Evolutionary conservation across 1,140 invertebrate species (phyloP), one percentile per base, ranked within the genome.

Genomic region (Euwallacea fornicatus): DNA sequence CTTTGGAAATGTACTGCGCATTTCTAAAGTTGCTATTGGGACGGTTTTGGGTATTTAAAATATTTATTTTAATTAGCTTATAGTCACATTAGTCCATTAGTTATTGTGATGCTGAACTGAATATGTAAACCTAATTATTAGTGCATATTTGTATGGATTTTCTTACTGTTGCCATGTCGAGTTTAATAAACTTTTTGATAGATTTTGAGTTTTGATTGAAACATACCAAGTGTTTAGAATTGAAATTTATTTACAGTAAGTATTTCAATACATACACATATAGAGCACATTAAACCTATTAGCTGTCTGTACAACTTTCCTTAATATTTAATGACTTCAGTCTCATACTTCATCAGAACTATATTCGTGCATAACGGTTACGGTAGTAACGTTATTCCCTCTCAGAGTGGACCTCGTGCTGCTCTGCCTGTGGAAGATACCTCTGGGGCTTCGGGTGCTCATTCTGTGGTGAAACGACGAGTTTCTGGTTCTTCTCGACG

Each of bases 291-390:
- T 33, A 33, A 33, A 33, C 21, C 21, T 33, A 33, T 33, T 33
- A 33, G 21, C 21, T 33, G 21, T 33, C 21, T 33, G 21, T 33
- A 33, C 21, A 33, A 33, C 21, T 33, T 33, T 33, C 4, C 21
- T 33, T 33, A 33, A 33, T 4, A 33, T 33, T 33, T 33, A 33
- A 33, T 33, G 21, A 50, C 3, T 71, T 60, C 75, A 78, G 21
- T 75, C 73, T 80, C 79, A 79, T 73, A 79, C 76, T 72, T 79
- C 79, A 58, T 79, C 79, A 6, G 78, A 79, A 72, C 79, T 80
- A 56, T 73, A 77, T 42, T 79, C 79, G 53, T 80, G 79, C 13
- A 79, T 69, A 7, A 80, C 62, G 41, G 79, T 80, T 13, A 78
- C 79, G 7, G 78, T 77, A 7, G 78, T 79, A 13, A 78, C 78